phyloP scores from a whole-genome alignment of 2,888 invertebrate genomes.

The Pyrocoelia pectoralis region DNA sequence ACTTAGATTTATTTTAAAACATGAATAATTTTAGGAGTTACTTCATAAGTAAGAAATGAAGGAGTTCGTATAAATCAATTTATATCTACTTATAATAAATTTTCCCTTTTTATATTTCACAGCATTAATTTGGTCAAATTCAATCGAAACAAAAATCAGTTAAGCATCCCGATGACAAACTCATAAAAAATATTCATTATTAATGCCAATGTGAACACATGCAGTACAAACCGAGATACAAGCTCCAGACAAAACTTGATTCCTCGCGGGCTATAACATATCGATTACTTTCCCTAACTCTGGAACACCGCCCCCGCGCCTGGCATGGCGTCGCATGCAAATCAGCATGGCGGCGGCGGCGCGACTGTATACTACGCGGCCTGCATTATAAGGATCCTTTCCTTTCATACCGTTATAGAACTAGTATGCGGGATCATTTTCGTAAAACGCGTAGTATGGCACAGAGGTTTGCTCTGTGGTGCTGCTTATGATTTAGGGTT shows the following conservation, averaged over 20 bases:
- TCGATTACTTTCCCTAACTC: constrained; percentile 64
- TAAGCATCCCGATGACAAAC: neutral
- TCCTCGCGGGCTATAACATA: constrained; percentile 59
- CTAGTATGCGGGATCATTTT: constrained; percentile 29
- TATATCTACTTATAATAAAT: no score
- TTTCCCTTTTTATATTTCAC: no score
- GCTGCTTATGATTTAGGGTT: constrained; percentile 38
- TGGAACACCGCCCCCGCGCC: constrained; percentile 56
- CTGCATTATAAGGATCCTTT: constrained; percentile 63
- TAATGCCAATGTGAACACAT: constrained; percentile 28
- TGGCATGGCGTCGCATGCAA: constrained; percentile 70
- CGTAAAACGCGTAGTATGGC: constrained; percentile 38
- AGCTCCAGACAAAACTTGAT: constrained; percentile 49
- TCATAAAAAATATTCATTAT: constrained; percentile 14
- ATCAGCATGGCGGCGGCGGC: constrained; percentile 67
- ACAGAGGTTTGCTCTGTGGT: constrained; percentile 36
- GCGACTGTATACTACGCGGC: constrained; percentile 69
- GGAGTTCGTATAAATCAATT: no score
- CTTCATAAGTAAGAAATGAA: no score
- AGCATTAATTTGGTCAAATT: neutral
- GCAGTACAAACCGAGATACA: constrained; percentile 30
- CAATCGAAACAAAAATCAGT: neutral
- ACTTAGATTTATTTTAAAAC: no score
- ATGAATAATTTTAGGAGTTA: no score
- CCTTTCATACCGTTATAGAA: constrained; percentile 15